Conservation (phyloP, 1,140 invertebrate genomes). For the Aporrectodea caliginosa region DNA sequence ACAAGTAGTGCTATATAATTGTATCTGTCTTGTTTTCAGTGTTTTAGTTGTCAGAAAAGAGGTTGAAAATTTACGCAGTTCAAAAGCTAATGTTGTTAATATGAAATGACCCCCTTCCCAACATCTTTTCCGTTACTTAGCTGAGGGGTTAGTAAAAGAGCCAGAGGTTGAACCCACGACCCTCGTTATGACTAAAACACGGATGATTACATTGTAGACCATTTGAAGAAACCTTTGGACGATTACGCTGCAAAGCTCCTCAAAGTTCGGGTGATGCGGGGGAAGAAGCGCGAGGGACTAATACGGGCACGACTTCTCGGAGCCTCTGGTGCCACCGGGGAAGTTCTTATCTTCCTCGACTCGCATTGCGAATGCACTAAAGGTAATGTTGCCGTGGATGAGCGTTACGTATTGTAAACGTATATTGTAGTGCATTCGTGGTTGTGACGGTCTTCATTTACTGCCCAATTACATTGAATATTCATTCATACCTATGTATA, state of each 20-base stretch:
- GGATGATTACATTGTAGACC: neutral
- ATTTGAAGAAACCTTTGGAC: constrained; percentile 66
- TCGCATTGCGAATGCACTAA: constrained; percentile 93
- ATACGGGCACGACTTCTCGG: constrained; percentile 84
- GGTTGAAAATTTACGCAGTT: too few species aligned
- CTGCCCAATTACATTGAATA: too few species aligned
- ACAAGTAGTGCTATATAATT: too few species aligned
- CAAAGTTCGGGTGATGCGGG: constrained; percentile 75
- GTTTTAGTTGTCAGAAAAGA: too few species aligned
- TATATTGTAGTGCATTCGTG: neutral
- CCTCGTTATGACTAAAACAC: too few species aligned
- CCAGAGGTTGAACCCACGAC: too few species aligned
- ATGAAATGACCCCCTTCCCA: too few species aligned
- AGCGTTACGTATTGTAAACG: neutral
- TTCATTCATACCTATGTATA: neutral
- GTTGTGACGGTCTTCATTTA: neutral
- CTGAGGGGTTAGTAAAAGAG: too few species aligned
- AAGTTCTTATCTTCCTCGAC: constrained; percentile 87
- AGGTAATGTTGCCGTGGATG: constrained; percentile 61
- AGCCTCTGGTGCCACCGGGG: constrained; percentile 73
- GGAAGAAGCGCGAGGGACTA: constrained; percentile 69
- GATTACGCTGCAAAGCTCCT: constrained; percentile 81
- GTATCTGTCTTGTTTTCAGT: too few species aligned
- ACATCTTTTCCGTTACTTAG: too few species aligned
- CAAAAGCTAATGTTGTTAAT: too few species aligned